These are phyloP conservation scores for Brachyhypopomus occidentalis DNA, from an alignment of 2,113 vertebrate genomes.

Conservation along the genomic window DNA sequence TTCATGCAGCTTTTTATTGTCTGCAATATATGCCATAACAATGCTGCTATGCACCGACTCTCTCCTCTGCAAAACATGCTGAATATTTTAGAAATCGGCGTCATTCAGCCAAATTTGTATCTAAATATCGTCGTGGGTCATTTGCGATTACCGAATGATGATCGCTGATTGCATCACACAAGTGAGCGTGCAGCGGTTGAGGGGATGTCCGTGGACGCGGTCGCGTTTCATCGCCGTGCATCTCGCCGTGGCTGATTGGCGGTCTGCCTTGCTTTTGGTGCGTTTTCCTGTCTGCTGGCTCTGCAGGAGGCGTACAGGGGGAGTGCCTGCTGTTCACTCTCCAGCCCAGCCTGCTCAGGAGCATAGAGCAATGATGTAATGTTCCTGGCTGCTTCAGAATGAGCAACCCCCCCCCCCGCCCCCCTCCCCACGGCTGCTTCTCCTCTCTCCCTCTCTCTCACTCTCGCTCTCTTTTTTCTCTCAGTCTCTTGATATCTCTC, in stretches of 20 bases:
- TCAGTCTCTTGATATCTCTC: neutral
- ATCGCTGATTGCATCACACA: neutral
- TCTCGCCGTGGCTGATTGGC: neutral
- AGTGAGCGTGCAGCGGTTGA: neutral
- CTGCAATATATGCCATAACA: neutral
- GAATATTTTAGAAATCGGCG: neutral
- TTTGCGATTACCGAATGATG: neutral
- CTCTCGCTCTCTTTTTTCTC: constrained; percentile 13
- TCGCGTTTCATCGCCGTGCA: neutral
- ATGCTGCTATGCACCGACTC: neutral
- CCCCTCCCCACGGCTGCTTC: constrained; percentile 63
- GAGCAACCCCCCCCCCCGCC: constrained; percentile 72
- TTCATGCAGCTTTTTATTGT: neutral
- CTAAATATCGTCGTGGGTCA: neutral
- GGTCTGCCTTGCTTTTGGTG: neutral
- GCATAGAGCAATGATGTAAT: constrained; percentile 78
- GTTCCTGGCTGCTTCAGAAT: constrained; percentile 71
- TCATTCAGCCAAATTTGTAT: too few species aligned
- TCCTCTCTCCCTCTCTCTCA: constrained; percentile 45
- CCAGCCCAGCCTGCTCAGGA: constrained; percentile 68
- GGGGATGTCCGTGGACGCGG: neutral
- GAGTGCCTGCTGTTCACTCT: constrained; percentile 33
- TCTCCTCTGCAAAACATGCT: neutral
- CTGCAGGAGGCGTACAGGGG: constrained; percentile 46
- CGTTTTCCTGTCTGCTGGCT: constrained; percentile 37